These are phyloP conservation scores for Antrozous pallidus DNA, from an alignment of 2,797 vertebrate genomes.

Conservation along the genomic window DNA sequence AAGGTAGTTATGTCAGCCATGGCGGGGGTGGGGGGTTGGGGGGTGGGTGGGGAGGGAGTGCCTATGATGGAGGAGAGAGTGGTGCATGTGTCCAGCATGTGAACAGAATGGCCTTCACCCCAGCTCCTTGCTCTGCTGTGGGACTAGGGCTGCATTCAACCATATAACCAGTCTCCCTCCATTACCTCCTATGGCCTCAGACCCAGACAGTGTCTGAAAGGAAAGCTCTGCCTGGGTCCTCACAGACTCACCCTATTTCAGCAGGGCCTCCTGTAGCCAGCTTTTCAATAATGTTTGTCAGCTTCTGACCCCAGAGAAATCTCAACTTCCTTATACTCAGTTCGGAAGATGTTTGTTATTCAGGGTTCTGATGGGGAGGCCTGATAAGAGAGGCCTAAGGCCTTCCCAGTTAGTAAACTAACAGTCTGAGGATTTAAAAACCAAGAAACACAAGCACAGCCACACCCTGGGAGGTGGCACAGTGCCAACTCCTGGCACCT, in stretches of 20 bases:
- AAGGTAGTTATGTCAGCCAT: neutral
- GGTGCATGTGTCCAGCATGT: neutral
- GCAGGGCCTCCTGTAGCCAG: neutral
- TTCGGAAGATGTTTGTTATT: constrained; percentile 63
- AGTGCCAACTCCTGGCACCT: neutral
- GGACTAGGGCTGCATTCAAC: neutral
- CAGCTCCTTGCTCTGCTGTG: neutral
- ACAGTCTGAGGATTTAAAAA: neutral
- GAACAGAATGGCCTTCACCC: neutral
- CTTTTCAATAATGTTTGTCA: neutral
- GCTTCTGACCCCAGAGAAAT: constrained; percentile 48
- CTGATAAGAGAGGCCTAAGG: constrained; percentile 53
- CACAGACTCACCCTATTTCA: neutral
- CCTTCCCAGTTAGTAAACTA: constrained; percentile 6
- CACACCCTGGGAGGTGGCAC: neutral
- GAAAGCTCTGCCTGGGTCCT: neutral
- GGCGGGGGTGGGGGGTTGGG: neutral
- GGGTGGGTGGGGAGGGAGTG: too few species aligned
- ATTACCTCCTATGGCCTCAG: neutral
- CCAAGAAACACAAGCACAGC: constrained; percentile 13
- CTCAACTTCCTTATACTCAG: constrained; percentile 59
- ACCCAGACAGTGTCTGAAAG: neutral
- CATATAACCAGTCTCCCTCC: neutral
- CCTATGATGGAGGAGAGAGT: neutral
- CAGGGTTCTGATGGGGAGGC: constrained; percentile 35